Conservation (phyloP, 2,113 vertebrate species). For the Crotalus helleri region DNA sequence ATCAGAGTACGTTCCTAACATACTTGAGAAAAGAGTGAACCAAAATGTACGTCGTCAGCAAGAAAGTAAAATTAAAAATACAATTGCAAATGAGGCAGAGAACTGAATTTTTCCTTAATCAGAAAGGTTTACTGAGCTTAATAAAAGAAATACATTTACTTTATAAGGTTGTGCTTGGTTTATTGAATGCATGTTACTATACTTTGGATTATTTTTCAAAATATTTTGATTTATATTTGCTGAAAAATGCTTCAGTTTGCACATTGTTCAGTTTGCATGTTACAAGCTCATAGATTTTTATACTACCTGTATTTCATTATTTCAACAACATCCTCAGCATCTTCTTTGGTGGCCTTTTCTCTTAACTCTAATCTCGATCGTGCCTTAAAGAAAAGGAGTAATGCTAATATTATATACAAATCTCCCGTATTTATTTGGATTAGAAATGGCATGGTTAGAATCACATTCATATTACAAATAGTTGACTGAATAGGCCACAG, state of each 20-base stretch:
- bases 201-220: not conserved
- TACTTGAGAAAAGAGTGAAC: conserved; percentile 65
- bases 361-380: conserved; percentile 91
- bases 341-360: conserved; percentile 84
- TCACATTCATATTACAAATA: not conserved
- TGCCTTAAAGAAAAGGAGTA: conserved; percentile 71
- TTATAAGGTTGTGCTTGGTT: not conserved
- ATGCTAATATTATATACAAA: fast-evolving
- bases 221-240: not conserved
- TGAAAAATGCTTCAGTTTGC: not conserved
- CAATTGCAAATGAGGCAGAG: not conserved
- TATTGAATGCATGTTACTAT: not conserved
- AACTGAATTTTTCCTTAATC: not conserved
- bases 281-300: not conserved
- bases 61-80: not conserved
- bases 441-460: not conserved
- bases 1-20: conserved; percentile 92
- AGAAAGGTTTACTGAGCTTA: not conserved
- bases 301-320: conserved; percentile 97
- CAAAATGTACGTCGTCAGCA: not conserved
- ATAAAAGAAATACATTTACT: not conserved
- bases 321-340: conserved; percentile 94
- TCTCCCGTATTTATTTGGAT: not conserved
- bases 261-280: not conserved
- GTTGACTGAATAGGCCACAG: not conserved